Conservation (phyloP, 2,797 vertebrate genomes). For the Squalus acanthias region DNA sequence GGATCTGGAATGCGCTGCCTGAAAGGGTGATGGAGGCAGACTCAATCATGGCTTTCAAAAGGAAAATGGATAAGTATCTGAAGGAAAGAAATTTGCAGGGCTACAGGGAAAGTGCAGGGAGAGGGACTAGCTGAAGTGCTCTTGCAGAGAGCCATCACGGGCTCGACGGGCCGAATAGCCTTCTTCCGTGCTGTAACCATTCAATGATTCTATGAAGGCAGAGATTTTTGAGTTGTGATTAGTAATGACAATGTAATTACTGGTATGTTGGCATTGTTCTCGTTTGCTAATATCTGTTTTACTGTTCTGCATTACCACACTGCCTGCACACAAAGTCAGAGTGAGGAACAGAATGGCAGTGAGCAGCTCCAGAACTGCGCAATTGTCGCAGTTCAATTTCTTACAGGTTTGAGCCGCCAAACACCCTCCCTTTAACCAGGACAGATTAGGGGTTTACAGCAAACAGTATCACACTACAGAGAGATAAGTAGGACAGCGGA, state of each 20-base stretch:
- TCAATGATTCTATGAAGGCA: not conserved
- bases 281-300: not conserved
- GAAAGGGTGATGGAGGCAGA: too few species aligned
- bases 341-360: not conserved
- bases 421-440: not conserved
- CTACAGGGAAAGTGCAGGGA: too few species aligned
- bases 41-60: too few species aligned
- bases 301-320: not conserved
- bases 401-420: not conserved
- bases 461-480: not conserved
- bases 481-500: not conserved
- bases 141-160: too few species aligned
- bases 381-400: not conserved
- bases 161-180: not conserved
- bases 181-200: too few species aligned
- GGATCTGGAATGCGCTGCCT: too few species aligned
- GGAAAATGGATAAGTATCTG: too few species aligned
- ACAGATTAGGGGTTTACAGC: not conserved
- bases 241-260: not conserved
- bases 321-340: not conserved
- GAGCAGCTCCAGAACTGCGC: not conserved
- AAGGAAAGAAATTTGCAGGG: too few species aligned
- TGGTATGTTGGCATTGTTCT: not conserved
- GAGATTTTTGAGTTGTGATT: not conserved
- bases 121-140: too few species aligned